A percentile compares a stretch with the other conserved stretches of the same genome.
These are phyloP conservation scores for Eurytoma adleriae DNA, from an alignment of 2,888 invertebrate species.

Conservation along the genomic window DNA sequence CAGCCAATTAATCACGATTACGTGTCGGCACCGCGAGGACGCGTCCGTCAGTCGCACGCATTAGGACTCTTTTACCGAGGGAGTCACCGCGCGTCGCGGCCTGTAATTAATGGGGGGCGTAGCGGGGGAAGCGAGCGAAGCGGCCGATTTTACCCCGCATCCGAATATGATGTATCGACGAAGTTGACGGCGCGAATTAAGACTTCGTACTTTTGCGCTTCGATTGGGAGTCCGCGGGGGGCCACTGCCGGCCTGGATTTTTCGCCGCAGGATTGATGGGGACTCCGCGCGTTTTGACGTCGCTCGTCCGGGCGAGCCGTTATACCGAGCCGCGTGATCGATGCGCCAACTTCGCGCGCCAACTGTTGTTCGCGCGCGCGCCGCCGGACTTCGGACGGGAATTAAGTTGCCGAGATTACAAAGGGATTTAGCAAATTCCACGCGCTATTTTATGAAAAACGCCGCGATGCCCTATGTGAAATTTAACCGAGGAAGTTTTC, in stretches of 20 bases:
- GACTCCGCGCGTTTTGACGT: neutral
- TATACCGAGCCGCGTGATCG: too few relatives aligned
- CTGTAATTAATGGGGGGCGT: conserved; percentile 11
- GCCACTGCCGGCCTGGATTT: conserved; percentile 5
- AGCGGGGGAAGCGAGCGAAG: neutral
- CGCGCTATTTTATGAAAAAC: too few relatives aligned
- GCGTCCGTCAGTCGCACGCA: neutral
- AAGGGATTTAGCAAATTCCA: neutral
- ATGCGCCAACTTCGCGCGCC: too few relatives aligned
- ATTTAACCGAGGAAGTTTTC: too few relatives aligned
- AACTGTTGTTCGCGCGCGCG: too few relatives aligned
- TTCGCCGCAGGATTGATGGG: conserved; percentile 24
- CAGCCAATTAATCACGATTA: conserved; percentile 12
- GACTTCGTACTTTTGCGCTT: conserved; percentile 45
- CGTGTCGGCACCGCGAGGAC: neutral
- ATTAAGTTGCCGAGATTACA: too few relatives aligned
- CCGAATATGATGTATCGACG: conserved; percentile 39
- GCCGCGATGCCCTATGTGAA: too few relatives aligned
- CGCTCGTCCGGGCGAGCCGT: too few relatives aligned
- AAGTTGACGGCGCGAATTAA: conserved; percentile 42
- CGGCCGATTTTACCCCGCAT: neutral
- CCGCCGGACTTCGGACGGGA: too few relatives aligned
- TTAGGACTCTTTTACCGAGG: neutral
- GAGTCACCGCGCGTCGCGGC: conserved; percentile 2
- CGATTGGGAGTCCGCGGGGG: conserved; percentile 9